Base-by-base conservation (phyloP, 2,113 vertebrate species). In the Micronycteris hirsuta region DNA sequence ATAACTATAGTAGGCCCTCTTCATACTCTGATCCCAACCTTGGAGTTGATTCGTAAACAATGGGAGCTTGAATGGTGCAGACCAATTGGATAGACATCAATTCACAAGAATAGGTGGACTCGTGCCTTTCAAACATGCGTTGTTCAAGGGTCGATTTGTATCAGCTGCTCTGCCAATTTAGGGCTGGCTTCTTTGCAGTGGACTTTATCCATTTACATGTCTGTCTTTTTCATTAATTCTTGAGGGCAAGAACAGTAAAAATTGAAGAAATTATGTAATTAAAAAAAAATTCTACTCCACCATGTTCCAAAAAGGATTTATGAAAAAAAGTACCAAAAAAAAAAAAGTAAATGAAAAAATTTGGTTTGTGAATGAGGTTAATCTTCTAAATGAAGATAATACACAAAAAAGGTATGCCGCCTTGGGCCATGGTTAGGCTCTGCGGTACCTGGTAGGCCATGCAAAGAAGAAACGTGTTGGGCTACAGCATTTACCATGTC, bases 331-430 rank as follows among this genome's bases (percentile, higher is more conserved):
- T 68, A 26, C 38, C 83, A 47, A 68, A 70, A 86, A 47, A 68
- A 70, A 86, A 54, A 38, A 3, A 54, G 8, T 56, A 86, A 89
- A 16, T 43, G n/a, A 94, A 52, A 86, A 92, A 47, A 76, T 33
- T 22, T 89, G 33, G 31, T 74, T 90, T 92, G 70, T 65, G 41
- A 26, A 33, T 71, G 45, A 92, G 17, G 28, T 80, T 52, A 82
- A 65, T 43, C 31, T 12, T 58, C 31, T 41, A 94, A 61, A n/a
- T 77, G 80, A 68, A 20, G 70, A 77, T 33, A 77, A 13, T 28
- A 22, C 19, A 22, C 33, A 5, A 2, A 56, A 65, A 33, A 52
- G 5, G 11, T 12, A 0, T 24, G 2, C 3, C 13, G 0, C 7
- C 5, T n/a, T 13, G 31, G n/a, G 63, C 9, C 1, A 0, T 2